Conservation (phyloP, 1,140 invertebrate genomes). For the Propsilocerus akamusi region DNA sequence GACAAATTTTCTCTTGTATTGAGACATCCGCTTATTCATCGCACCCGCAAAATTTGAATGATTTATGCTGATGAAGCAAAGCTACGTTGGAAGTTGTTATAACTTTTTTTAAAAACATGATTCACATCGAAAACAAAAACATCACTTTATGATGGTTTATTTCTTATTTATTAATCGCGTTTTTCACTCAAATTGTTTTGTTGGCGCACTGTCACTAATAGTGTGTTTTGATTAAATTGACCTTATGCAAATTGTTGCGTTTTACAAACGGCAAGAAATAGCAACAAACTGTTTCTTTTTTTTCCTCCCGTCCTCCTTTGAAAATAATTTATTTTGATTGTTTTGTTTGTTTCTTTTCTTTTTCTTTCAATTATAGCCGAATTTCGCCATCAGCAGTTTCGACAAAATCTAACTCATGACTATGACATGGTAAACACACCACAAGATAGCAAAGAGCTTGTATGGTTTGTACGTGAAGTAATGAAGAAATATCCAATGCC, state of each 20-base stretch:
- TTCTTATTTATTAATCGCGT: too few species aligned
- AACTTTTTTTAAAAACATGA: too few species aligned
- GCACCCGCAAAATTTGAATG: too few species aligned
- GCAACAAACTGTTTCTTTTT: neutral
- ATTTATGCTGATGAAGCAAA: too few species aligned
- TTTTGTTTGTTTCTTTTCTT: constrained; percentile 6
- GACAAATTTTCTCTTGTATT: too few species aligned
- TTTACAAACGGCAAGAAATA: neutral
- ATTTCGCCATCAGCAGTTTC: constrained; percentile 41
- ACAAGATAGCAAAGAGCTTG: constrained; percentile 50
- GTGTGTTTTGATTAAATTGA: neutral
- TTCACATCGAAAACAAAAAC: too few species aligned
- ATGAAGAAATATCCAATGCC: constrained; percentile 27
- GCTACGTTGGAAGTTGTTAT: too few species aligned
- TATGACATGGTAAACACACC: constrained; percentile 46
- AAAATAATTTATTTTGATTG: neutral
- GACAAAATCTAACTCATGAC: constrained; percentile 51
- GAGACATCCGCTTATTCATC: too few species aligned
- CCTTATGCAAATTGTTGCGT: neutral
- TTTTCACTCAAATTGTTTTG: neutral
- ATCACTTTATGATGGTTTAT: too few species aligned
- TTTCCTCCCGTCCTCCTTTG: neutral
- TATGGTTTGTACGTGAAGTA: constrained; percentile 48
- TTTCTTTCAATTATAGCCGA: too few species aligned
- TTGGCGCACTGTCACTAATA: neutral